phyloP scores from a whole-genome alignment of 2,113 vertebrate genomes.

The Eleginops maclovinus region DNA sequence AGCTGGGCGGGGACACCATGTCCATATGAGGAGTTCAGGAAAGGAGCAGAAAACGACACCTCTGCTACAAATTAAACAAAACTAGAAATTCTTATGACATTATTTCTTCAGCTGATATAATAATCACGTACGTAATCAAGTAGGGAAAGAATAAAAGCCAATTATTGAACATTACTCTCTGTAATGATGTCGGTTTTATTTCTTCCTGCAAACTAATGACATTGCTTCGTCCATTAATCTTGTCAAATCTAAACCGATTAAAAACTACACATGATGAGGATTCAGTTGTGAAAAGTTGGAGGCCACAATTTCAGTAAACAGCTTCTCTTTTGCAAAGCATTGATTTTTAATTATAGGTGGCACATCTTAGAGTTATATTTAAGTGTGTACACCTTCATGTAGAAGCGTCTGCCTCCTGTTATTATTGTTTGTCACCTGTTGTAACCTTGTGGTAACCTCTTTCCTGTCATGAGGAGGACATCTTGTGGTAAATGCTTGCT shows the following conservation, averaged over 20 bases:
- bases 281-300: neutral
- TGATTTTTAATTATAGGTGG: neutral
- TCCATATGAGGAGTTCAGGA: constrained; percentile 60
- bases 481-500: constrained; percentile 35
- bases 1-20: constrained; percentile 62
- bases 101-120: neutral
- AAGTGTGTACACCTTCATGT: neutral
- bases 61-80: neutral
- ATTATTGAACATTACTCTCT: constrained; percentile 2
- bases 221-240: constrained; percentile 14
- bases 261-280: neutral
- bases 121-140: neutral
- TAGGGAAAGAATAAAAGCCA: neutral
- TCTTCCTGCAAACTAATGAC: neutral
- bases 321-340: no score
- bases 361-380: neutral
- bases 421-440: neutral
- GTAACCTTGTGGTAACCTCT: neutral
- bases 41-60: constrained; percentile 17
- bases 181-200: neutral
- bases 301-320: neutral
- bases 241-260: neutral
- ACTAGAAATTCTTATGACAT: neutral
- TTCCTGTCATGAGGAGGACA: constrained; percentile 21
- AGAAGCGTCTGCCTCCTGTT: neutral